Evolutionary conservation across 1,140 invertebrate genomes (phyloP).

Genomic region (Lasioglossum baleicum): DNA sequence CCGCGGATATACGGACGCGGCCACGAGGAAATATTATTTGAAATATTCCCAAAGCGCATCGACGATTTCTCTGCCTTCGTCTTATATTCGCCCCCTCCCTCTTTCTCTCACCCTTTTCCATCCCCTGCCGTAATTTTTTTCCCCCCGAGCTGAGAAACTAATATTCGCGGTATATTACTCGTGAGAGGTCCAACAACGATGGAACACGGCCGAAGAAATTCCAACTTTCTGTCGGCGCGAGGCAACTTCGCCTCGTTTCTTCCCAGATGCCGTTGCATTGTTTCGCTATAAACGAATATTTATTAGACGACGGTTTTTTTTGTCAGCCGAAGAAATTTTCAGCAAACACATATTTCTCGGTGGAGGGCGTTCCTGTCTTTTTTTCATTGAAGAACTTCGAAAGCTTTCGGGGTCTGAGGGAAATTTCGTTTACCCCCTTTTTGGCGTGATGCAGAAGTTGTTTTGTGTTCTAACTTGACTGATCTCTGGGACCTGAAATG

Average conservation of each 20-base stretch:
- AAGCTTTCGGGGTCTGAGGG: no score
- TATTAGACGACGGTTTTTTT: not conserved
- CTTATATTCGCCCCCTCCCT: not conserved
- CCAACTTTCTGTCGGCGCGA: not conserved
- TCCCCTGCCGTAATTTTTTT: not conserved
- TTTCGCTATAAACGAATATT: conserved; percentile 12
- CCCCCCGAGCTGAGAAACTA: not conserved
- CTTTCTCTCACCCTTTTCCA: not conserved
- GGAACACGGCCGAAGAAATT: not conserved
- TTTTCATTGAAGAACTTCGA: no score
- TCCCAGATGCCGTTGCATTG: not conserved
- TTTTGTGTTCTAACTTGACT: no score
- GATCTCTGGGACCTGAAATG: no score
- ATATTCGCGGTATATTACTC: conserved; percentile 2
- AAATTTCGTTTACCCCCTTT: no score
- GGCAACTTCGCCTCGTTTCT: not conserved
- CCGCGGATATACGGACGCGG: not conserved
- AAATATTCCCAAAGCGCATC: conserved; percentile 5
- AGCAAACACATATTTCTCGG: no score
- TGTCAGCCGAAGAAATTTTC: no score
- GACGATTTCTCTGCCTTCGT: not conserved
- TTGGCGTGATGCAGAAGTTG: no score
- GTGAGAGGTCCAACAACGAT: not conserved
- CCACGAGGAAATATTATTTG: not conserved
- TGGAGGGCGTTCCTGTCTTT: no score